A percentile compares a stretch with the other conserved stretches of the same genome.
Evolutionary conservation across 2,888 invertebrate genomes (phyloP).

Genomic region (Athalia cordata): DNA sequence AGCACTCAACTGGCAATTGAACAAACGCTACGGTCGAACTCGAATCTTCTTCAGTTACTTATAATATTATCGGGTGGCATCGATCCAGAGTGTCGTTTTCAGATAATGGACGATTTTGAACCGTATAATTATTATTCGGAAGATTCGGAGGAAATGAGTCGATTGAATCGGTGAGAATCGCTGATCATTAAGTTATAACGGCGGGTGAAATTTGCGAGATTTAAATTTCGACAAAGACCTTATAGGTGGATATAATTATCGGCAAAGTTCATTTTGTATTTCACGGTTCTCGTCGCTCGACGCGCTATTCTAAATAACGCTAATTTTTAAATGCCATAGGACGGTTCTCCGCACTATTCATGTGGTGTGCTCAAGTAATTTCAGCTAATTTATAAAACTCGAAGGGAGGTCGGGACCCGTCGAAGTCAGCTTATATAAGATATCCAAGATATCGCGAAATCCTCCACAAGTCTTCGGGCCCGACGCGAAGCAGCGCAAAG

Average conservation of each 20-base stretch:
- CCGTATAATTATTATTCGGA: conserved; percentile 36
- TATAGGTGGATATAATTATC: neutral
- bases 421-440: neutral
- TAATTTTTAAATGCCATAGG: neutral
- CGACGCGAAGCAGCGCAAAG: too few relatives aligned
- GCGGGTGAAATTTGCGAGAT: too few relatives aligned
- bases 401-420: conserved; percentile 18
- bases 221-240: too few relatives aligned
- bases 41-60: neutral
- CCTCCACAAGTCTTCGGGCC: neutral
- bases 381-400: conserved; percentile 15
- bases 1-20: too few relatives aligned
- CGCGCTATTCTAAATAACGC: neutral
- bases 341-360: neutral
- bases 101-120: conserved; percentile 39
- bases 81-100: neutral
- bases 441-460: neutral
- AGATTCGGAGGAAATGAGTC: conserved; percentile 10
- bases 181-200: too few relatives aligned
- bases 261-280: neutral
- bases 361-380: conserved; percentile 38
- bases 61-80: neutral
- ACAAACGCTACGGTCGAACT: too few relatives aligned
- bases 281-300: neutral
- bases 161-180: conserved; percentile 23